These are phyloP conservation scores for Calosoma granatense DNA, from an alignment of 1,140 invertebrate species.

Conservation along the genomic window DNA sequence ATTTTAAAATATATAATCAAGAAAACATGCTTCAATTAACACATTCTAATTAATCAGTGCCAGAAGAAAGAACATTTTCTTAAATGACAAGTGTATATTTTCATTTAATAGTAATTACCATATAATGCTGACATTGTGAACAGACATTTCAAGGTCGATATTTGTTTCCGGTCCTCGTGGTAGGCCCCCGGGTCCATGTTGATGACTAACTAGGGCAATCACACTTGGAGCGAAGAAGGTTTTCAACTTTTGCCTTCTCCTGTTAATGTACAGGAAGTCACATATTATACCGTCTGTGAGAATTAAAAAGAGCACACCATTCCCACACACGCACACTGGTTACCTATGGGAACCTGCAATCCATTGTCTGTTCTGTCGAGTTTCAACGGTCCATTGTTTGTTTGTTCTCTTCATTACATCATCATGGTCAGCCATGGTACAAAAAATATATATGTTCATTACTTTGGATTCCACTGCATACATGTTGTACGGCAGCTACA, in stretches of 20 bases:
- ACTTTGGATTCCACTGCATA: too few species aligned
- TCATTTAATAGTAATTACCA: too few species aligned
- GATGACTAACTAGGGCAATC: background rate
- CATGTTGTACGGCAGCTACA: too few species aligned
- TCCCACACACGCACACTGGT: background rate
- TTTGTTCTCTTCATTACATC: background rate
- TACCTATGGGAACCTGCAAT: background rate
- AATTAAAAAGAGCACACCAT: background rate
- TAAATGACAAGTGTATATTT: too few species aligned
- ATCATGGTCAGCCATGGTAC: background rate
- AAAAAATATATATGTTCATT: background rate
- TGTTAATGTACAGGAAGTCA: slow-evolving; percentile 1
- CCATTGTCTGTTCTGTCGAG: background rate
- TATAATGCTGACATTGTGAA: too few species aligned
- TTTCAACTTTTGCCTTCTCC: background rate
- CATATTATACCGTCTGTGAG: background rate
- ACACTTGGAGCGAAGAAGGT: background rate
- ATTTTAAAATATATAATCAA: too few species aligned
- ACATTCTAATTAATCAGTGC: too few species aligned
- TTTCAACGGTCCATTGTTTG: background rate
- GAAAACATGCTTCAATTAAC: too few species aligned
- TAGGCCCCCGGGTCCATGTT: too few species aligned
- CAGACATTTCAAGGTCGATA: too few species aligned
- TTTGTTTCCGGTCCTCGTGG: too few species aligned
- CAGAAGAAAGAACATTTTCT: too few species aligned